Evolutionary conservation across 2,888 invertebrate species (phyloP), one percentile per base, ranked within the genome.

Genomic region (Drepana falcataria): DNA sequence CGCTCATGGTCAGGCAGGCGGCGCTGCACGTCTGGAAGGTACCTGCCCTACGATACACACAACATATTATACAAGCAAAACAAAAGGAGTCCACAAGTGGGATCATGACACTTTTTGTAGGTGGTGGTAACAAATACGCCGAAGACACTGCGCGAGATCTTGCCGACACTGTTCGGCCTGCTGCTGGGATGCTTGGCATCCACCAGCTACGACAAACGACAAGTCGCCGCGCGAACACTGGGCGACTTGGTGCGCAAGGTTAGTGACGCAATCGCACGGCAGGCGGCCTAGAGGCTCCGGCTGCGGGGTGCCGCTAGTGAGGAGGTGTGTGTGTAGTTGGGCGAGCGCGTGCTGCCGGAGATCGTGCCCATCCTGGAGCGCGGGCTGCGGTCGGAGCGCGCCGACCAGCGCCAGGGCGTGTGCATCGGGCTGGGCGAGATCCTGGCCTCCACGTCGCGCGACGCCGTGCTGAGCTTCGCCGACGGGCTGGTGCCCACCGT

Each of bases 91-190:
- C 21, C 21, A 21, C 21, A 21, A 21, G 21, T 21, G 21, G 21
- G 21, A 21, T 21, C 0, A 21, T 21, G 21, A 21, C 21, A 21
- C 34, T 47, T 35, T 2, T 34, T 37, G 0, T 64, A 87, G 87
- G 97, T 99, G 65, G 98, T 99, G 1, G 99, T 99, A 1, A 97
- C 98, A 1, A 99, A 99, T 82, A 99, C 99, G 0, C 99, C 99
- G 0, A 94, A 98, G 79, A 99, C 99, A 0, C 91, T 99, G 49
- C 93, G 98, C 59, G 99, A 99, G 93, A 99, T 99, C 73, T 92
- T 99, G 63, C 97, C 98, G 4, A 98, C 98, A 0, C 90, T 99
- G 49, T 99, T 99, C 87, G 94, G 96, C 9, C 91, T 99, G 53
- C 89, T 99, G 59, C 92, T 99, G 54, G 97, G 98, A 52, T 98